A percentile compares a stretch with the other conserved stretches of the same genome.
These are phyloP conservation scores for Stercorarius parasiticus DNA, from an alignment of 2,113 vertebrate genomes.

Conservation along the genomic window DNA sequence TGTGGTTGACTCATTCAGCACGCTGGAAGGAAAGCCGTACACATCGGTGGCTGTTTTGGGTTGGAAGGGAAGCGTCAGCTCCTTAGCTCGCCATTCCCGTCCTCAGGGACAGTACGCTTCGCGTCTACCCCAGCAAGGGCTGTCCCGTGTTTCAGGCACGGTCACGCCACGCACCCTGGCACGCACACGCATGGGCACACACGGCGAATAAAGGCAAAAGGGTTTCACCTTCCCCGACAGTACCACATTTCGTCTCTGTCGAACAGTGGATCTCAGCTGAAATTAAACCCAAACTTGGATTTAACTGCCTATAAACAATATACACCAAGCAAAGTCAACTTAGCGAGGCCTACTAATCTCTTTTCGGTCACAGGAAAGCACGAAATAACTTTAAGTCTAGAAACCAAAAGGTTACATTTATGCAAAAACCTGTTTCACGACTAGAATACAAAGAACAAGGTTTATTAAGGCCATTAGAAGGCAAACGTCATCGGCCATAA, in stretches of 20 bases:
- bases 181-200: not conserved
- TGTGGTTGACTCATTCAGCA: not conserved
- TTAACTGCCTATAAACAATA: not conserved
- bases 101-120: not conserved
- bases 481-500: not conserved
- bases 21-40: not conserved
- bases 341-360: not conserved
- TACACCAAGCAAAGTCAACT: not conserved
- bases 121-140: not conserved
- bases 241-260: not conserved
- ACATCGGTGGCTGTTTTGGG: not conserved
- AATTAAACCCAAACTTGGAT: not conserved
- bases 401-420: not conserved
- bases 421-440: not conserved
- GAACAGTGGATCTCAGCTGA: not conserved
- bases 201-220: not conserved
- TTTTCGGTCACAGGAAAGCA: not conserved
- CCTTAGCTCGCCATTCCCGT: not conserved
- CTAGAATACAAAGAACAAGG: not conserved
- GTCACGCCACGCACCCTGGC: not conserved
- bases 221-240: not conserved
- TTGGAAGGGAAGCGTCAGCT: not conserved
- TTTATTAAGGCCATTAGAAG: conserved; percentile 58
- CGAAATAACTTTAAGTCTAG: not conserved
- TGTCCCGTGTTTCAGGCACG: not conserved